Conservation (phyloP, 2,888 invertebrate genomes). For the Morpho helenor region DNA sequence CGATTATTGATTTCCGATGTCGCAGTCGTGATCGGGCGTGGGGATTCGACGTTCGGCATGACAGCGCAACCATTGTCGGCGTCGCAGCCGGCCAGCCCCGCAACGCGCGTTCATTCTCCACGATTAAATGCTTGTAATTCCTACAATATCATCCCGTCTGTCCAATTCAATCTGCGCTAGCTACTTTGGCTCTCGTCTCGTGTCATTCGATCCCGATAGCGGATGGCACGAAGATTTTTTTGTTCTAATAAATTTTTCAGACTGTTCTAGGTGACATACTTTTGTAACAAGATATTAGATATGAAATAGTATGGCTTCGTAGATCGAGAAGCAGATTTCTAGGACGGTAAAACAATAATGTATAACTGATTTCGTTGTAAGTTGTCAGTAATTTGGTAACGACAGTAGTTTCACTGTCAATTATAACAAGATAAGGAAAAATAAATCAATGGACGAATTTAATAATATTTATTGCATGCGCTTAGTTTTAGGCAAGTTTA, state of each 20-base stretch:
- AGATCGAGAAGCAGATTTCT: slow-evolving; percentile 7
- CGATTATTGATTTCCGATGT: slow-evolving; percentile 79
- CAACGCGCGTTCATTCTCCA: slow-evolving; percentile 61
- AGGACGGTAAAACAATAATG: slow-evolving; percentile 5
- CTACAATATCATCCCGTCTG: slow-evolving; percentile 69
- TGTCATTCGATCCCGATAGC: slow-evolving; percentile 39
- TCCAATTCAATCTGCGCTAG: slow-evolving; percentile 63
- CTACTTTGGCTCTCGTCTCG: slow-evolving; percentile 44
- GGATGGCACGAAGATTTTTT: slow-evolving; percentile 6
- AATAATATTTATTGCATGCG: background rate
- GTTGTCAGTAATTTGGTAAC: slow-evolving; percentile 14
- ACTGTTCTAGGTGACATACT: slow-evolving; percentile 21
- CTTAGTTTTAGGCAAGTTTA: no score
- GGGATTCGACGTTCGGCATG: slow-evolving; percentile 65
- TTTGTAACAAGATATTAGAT: slow-evolving; percentile 26
- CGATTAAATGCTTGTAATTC: slow-evolving; percentile 77
- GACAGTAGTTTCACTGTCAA: slow-evolving; percentile 11
- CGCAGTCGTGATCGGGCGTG: slow-evolving; percentile 76
- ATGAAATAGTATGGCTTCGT: slow-evolving; percentile 2
- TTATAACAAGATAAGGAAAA: background rate
- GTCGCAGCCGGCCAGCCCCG: slow-evolving; percentile 47
- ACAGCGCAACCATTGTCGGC: slow-evolving; percentile 70
- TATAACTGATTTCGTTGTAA: slow-evolving; percentile 5
- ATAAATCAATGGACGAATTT: background rate
- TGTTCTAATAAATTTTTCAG: slow-evolving; percentile 28